Percentiles rank a stretch among this genome's conserved stretches.
phyloP scores from a whole-genome alignment of 2,113 vertebrate species.

The Genyomyrus donnyi region DNA sequence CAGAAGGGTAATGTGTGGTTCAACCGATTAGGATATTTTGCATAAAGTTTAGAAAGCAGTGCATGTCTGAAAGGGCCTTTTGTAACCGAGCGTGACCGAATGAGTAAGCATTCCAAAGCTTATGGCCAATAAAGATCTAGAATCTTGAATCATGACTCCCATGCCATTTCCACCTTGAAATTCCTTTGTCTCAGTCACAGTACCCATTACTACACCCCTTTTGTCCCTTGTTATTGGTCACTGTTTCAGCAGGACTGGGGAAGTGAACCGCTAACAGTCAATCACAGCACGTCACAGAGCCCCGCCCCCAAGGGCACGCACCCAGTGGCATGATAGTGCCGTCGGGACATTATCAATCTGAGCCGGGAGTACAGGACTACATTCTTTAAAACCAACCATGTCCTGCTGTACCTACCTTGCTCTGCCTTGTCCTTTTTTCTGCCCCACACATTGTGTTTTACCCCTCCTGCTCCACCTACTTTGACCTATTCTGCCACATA shows the following conservation, averaged over 20 bases:
- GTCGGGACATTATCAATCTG: not conserved
- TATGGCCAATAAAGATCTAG: not conserved
- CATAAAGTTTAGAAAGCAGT: not conserved
- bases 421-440: not conserved
- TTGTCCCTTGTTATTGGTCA: not conserved
- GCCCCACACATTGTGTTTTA: not conserved
- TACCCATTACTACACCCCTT: not conserved
- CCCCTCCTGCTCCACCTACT: not conserved
- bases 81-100: not conserved
- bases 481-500: not conserved
- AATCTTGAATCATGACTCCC: not conserved
- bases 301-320: not conserved
- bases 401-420: not conserved
- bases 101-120: not conserved
- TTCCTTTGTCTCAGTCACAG: not conserved
- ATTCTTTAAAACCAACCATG: not conserved
- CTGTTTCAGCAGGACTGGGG: not conserved
- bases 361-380: not conserved
- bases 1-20: not conserved
- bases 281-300: not conserved
- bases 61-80: not conserved
- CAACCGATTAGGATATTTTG: not conserved
- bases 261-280: not conserved
- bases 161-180: not conserved
- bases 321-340: not conserved